Conservation (phyloP, 2,797 vertebrate genomes). For the Limosa lapponica region DNA sequence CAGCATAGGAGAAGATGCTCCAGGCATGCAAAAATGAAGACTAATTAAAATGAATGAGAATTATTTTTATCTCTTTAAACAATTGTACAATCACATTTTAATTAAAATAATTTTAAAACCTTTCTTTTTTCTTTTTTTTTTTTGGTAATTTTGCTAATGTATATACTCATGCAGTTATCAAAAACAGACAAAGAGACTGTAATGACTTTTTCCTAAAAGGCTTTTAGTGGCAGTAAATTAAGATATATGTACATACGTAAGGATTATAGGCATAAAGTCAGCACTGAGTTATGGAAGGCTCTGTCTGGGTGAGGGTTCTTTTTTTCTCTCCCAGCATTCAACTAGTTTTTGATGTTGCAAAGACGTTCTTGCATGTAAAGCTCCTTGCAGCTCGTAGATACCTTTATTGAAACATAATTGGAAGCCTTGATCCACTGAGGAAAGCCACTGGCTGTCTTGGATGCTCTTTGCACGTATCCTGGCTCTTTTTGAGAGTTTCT, state of each 20-base stretch:
- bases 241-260: not conserved
- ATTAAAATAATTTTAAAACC: conserved; percentile 19
- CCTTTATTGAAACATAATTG: not conserved
- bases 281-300: not conserved
- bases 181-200: conserved; percentile 3
- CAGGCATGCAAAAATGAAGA: not conserved
- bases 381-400: not conserved
- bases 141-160: not conserved
- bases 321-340: not conserved
- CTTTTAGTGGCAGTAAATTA: conserved; percentile 43
- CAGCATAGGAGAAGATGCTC: not conserved
- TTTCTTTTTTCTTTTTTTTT: not conserved
- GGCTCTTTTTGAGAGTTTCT: not conserved
- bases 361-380: not conserved
- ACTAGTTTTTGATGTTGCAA: not conserved
- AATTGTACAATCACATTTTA: conserved; percentile 35
- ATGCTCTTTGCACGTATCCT: not conserved
- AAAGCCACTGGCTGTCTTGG: not conserved
- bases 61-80: conserved; percentile 55
- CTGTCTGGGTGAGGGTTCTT: not conserved
- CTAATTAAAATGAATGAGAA: conserved; percentile 48
- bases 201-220: conserved; percentile 1
- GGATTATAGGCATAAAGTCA: not conserved
- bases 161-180: not conserved
- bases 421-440: not conserved